Evolutionary conservation across 1,140 invertebrate species (phyloP), one percentile per base, ranked within the genome.

Genomic region (Rhyzopertha dominica): DNA sequence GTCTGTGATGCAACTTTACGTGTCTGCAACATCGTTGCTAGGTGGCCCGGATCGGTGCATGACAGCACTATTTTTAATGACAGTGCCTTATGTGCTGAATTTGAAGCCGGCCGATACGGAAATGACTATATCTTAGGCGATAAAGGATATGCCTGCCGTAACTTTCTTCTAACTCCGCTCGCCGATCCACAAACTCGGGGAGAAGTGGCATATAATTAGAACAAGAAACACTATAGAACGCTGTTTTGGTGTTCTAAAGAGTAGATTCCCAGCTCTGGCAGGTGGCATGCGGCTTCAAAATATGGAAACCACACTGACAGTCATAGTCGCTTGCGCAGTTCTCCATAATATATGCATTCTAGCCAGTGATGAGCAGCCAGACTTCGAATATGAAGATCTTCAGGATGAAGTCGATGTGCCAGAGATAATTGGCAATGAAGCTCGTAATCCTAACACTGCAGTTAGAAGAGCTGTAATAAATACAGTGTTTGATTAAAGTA

Each of bases 281-380:
- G 65, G 40, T 56, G 70, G 67, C 69, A 43, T 59, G 68, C 20
- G 63, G 67, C 19, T 62, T 69, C 12, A 55, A 71, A n/a, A n/a
- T n/a, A n/a, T n/a, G n/a, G n/a, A n/a, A n/a, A n/a, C n/a, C n/a
- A n/a, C n/a, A n/a, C n/a, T n/a, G n/a, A n/a, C n/a, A n/a, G n/a
- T n/a, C n/a, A n/a, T n/a, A n/a, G n/a, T n/a, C n/a, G n/a, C n/a
- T n/a, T n/a, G n/a, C n/a, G n/a, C n/a, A n/a, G n/a, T n/a, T n/a
- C n/a, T n/a, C n/a, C n/a, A n/a, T n/a, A n/a, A n/a, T n/a, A n/a
- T n/a, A n/a, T n/a, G n/a, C n/a, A n/a, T n/a, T n/a, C n/a, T n/a
- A n/a, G n/a, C n/a, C n/a, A n/a, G n/a, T n/a, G n/a, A n/a, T n/a
- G n/a, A n/a, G n/a, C n/a, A n/a, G n/a, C n/a, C n/a, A n/a, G n/a